Base-by-base conservation (phyloP, 2,888 invertebrate species). In the Onchidella celtica region DNA sequence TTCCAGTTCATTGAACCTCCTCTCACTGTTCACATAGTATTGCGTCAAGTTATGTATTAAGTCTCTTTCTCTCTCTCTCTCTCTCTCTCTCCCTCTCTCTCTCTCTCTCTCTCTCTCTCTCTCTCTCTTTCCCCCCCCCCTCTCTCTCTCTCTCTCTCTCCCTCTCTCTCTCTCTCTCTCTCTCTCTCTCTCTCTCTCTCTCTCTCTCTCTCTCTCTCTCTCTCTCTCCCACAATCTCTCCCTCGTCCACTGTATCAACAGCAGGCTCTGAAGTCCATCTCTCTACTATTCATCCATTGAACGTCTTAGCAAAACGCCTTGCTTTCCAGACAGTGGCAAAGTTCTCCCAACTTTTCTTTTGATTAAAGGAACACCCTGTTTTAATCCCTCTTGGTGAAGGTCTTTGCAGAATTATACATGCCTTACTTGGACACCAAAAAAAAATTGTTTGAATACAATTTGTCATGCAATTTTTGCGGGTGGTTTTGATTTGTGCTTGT, bases 21-120 rank as follows among this genome's bases (percentile, higher is more conserved):
- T 65, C 63, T 47, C 59, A 38, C 63, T 57, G 40, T 59, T 63
- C 72, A 32, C 72, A 47, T 38, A 32, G 34, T 63, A 27, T n/a
- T 36, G 24, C 72, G 59, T 72, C 63, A 40, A 40, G 47, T 70
- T 40, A 24, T 29, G 9, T 24, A 27, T 69, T 57, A 34, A 21
- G 34, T 69, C 69, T 78, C 57, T 55, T 34, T 78, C 69, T 78
- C 57, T 68, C 55, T 76, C 65, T 65, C 40, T 63, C 65, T 76
- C 47, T 65, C 40, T 63, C 55, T 40, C 47, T 70, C 47, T 40
- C 47, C 47, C 47, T 40, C 47, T 38, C 47, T 40, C 70, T 40
- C 47, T 34, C 38, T 69, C 36, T 17, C 9, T 69, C 11, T 38
- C 9, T 17, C 21, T 69, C 11, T 69, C 21, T 27, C 29, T 65